phyloP scores from a whole-genome alignment of 2,797 vertebrate species.

The Megaceryle alcyon region DNA sequence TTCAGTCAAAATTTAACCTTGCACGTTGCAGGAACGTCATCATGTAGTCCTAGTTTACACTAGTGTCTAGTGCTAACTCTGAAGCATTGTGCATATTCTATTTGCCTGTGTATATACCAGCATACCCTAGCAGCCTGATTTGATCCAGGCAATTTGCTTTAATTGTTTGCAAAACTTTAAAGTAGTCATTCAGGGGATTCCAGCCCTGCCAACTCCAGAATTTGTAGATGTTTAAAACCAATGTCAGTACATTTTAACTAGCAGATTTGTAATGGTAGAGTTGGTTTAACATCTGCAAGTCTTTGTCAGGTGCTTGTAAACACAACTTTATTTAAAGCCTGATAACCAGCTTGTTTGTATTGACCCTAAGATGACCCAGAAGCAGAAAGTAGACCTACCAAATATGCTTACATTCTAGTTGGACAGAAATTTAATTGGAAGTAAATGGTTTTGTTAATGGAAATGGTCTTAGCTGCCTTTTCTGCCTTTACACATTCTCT shows the following conservation, averaged over 20 bases:
- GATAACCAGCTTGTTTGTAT: neutral
- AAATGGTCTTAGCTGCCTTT: neutral
- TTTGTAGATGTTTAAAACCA: constrained; percentile 3
- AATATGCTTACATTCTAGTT: neutral
- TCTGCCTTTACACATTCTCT: neutral
- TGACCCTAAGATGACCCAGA: neutral
- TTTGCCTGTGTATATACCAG: neutral
- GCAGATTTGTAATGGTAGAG: neutral
- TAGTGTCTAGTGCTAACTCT: neutral
- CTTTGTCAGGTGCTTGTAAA: constrained; percentile 36
- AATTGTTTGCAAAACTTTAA: neutral
- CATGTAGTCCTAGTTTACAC: neutral
- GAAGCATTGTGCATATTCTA: neutral
- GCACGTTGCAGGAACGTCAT: neutral
- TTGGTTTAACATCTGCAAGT: constrained; percentile 37
- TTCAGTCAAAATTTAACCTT: neutral
- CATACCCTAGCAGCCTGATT: neutral
- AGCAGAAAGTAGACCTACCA: neutral
- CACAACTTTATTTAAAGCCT: constrained; percentile 16
- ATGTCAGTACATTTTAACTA: neutral
- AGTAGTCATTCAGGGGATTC: neutral
- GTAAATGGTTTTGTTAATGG: neutral
- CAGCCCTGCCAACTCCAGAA: neutral
- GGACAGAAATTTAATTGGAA: neutral
- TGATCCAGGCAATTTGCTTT: neutral